These are phyloP conservation scores for Julus scanicus DNA, from an alignment of 2,888 invertebrate species.

Conservation along the genomic window DNA sequence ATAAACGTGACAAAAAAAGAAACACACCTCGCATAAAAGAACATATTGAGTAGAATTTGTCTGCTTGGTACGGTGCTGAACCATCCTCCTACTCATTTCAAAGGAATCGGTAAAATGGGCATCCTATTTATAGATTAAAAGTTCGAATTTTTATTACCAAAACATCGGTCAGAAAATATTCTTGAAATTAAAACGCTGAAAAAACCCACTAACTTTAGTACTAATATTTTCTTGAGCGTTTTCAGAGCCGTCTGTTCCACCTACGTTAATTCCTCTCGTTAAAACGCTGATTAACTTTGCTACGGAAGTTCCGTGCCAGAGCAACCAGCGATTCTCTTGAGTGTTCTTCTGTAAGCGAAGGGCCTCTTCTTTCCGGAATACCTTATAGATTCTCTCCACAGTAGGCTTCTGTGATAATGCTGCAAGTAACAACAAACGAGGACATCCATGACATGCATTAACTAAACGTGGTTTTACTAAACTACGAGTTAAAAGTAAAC, in stretches of 20 bases:
- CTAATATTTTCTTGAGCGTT: slow-evolving; percentile 53
- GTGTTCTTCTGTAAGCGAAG: slow-evolving; percentile 52
- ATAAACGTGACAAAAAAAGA: not conserved
- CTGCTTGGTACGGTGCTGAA: slow-evolving; percentile 63
- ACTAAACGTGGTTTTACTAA: too few species aligned
- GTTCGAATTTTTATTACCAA: not conserved
- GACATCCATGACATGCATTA: not conserved
- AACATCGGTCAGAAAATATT: not conserved
- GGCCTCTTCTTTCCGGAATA: slow-evolving; percentile 60
- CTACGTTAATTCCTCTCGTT: slow-evolving; percentile 67
- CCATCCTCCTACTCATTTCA: slow-evolving; percentile 67
- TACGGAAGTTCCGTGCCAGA: slow-evolving; percentile 70
- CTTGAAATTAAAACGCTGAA: not conserved
- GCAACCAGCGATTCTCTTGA: slow-evolving; percentile 62
- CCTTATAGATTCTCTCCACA: slow-evolving; percentile 61
- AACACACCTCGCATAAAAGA: slow-evolving; percentile 68
- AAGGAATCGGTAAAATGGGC: slow-evolving; percentile 70
- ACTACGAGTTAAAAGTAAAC: not conserved
- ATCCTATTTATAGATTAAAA: not conserved
- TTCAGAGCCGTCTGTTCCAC: slow-evolving; percentile 59
- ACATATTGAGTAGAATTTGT: slow-evolving; percentile 65
- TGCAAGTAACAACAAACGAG: slow-evolving; percentile 36
- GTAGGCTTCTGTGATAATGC: slow-evolving; percentile 56
- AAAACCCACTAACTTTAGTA: not conserved
- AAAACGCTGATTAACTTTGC: slow-evolving; percentile 69